A percentile compares a stretch with the other conserved stretches of the same genome.
These are phyloP conservation scores for Ooceraea biroi DNA, from an alignment of 1,140 invertebrate species.

Conservation along the genomic window DNA sequence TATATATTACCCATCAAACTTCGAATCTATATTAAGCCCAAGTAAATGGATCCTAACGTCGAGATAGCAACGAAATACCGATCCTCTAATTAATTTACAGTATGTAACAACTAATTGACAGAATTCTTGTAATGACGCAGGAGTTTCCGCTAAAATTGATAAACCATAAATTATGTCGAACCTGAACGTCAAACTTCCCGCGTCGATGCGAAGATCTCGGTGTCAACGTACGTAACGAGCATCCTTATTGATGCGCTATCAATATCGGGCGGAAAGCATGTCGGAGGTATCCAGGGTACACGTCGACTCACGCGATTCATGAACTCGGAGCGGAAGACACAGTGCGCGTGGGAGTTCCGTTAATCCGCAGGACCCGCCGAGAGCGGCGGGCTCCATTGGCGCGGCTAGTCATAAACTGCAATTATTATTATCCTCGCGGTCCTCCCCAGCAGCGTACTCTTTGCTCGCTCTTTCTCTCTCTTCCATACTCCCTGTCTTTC, in stretches of 20 bases:
- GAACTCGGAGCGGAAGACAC: slow-evolving; percentile 62
- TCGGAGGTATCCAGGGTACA: slow-evolving; percentile 40
- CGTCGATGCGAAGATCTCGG: not conserved
- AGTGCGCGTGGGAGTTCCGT: slow-evolving; percentile 70
- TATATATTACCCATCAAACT: no score
- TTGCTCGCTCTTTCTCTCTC: slow-evolving; percentile 1
- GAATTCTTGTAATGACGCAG: no score
- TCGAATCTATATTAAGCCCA: no score
- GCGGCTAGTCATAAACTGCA: slow-evolving; percentile 66
- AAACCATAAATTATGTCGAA: not conserved
- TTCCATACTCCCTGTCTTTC: not conserved
- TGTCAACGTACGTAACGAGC: slow-evolving; percentile 38
- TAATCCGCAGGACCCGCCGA: slow-evolving; percentile 68
- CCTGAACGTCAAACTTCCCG: not conserved
- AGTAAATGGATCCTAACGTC: no score
- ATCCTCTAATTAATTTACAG: no score
- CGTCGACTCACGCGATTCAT: slow-evolving; percentile 42
- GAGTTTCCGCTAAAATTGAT: not conserved
- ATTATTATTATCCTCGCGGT: slow-evolving; percentile 68
- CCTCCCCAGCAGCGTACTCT: not conserved
- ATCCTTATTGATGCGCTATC: slow-evolving; percentile 65
- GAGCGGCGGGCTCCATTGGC: slow-evolving; percentile 58
- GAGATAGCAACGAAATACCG: no score
- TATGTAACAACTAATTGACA: no score
- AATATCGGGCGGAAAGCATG: slow-evolving; percentile 38